These are phyloP conservation scores for Trididemnum miniatum DNA, from an alignment of 23 tunicate species.

Conservation along the genomic window DNA sequence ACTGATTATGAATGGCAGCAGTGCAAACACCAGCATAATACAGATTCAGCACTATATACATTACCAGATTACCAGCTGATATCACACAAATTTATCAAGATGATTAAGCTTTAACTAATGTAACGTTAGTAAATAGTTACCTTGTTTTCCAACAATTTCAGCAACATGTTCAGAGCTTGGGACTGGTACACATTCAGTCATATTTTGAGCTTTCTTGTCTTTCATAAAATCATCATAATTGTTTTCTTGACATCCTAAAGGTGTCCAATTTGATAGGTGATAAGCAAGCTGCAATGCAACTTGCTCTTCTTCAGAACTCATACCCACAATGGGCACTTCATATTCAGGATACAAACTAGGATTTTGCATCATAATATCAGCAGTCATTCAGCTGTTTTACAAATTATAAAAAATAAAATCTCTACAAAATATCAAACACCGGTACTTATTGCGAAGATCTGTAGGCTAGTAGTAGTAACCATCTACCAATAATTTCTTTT, in stretches of 20 bases:
- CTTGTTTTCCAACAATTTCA: slow-evolving; percentile 81
- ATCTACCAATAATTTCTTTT: no score
- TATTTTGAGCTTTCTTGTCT: slow-evolving; percentile 54
- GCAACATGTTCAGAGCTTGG: slow-evolving; percentile 91
- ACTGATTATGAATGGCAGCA: no score
- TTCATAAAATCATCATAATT: slow-evolving; percentile 1
- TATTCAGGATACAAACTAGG: slow-evolving; percentile 41
- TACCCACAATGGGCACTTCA: slow-evolving; percentile 16
- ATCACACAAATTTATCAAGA: no score
- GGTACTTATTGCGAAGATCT: no score
- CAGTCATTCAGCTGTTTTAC: slow-evolving; percentile 8
- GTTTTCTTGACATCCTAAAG: slow-evolving; percentile 45
- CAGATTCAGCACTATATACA: no score
- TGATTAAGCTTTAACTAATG: no score
- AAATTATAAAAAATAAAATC: not conserved
- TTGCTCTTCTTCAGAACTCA: slow-evolving; percentile 43
- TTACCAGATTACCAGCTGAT: no score
- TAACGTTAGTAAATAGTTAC: no score
- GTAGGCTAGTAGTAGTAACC: no score
- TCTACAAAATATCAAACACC: no score
- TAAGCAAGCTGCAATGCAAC: slow-evolving; percentile 64
- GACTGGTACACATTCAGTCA: slow-evolving; percentile 72
- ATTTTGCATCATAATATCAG: slow-evolving; percentile 51
- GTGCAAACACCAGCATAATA: no score
- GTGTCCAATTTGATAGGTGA: slow-evolving; percentile 64